phyloP scores from a whole-genome alignment of 2,888 invertebrate species.

The Xylota segnis region DNA sequence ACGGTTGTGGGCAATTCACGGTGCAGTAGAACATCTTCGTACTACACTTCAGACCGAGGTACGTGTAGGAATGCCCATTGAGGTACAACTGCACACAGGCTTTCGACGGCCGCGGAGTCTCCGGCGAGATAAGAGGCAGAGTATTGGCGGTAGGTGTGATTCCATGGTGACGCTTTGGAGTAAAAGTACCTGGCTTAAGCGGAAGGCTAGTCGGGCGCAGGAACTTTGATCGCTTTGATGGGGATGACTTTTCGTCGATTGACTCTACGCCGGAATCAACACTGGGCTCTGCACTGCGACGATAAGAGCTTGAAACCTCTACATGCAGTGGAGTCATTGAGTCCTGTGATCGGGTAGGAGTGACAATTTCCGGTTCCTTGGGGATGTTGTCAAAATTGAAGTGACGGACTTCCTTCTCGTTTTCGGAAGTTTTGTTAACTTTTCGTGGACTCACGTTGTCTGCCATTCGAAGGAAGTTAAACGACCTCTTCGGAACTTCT shows the following conservation, averaged over 20 bases:
- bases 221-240: slow-evolving; percentile 86
- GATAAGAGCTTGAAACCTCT: slow-evolving; percentile 77
- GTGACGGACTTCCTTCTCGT: slow-evolving; percentile 81
- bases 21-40: slow-evolving; percentile 97
- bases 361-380: slow-evolving; percentile 69
- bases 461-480: slow-evolving; percentile 84
- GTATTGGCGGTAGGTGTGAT: slow-evolving; percentile 93
- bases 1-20: slow-evolving; percentile 96
- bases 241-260: slow-evolving; percentile 64
- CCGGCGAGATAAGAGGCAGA: slow-evolving; percentile 94
- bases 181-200: slow-evolving; percentile 93
- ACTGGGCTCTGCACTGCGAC: slow-evolving; percentile 55
- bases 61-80: slow-evolving; percentile 96
- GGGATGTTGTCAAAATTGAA: slow-evolving; percentile 82
- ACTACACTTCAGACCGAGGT: slow-evolving; percentile 95
- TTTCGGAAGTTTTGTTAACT: slow-evolving; percentile 72
- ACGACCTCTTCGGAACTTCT: slow-evolving; percentile 80
- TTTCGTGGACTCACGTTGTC: slow-evolving; percentile 83
- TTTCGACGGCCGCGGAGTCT: slow-evolving; percentile 95
- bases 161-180: slow-evolving; percentile 92
- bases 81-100: slow-evolving; percentile 95
- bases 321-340: slow-evolving; percentile 81
- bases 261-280: slow-evolving; percentile 46
- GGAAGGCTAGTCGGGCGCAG: slow-evolving; percentile 93
- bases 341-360: slow-evolving; percentile 34